These are phyloP conservation scores for Yponomeuta malinellus DNA, from an alignment of 2,888 invertebrate species.

Conservation along the genomic window DNA sequence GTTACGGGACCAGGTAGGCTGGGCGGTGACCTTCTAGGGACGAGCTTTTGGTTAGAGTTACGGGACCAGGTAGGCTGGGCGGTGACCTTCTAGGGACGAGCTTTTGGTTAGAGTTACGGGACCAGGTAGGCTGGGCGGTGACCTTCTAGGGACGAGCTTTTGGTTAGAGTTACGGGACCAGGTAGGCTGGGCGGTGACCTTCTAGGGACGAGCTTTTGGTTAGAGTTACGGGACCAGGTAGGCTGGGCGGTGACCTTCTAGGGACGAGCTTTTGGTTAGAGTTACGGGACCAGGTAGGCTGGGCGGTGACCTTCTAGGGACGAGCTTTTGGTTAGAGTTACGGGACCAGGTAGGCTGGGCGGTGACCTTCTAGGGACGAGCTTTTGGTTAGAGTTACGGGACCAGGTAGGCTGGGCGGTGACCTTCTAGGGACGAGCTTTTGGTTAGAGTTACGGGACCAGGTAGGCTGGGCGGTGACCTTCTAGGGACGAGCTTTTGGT, in stretches of 20 bases:
- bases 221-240: neutral
- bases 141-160: constrained; percentile 59
- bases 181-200: constrained; percentile 76
- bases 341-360: constrained; percentile 85
- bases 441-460: constrained; percentile 75
- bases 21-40: constrained; percentile 74
- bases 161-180: too few species aligned
- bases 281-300: constrained; percentile 80
- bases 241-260: too few species aligned
- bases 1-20: constrained; percentile 87
- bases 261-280: neutral
- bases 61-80: too few species aligned
- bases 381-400: neutral
- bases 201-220: constrained; percentile 43
- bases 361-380: constrained; percentile 65
- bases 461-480: constrained; percentile 76
- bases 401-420: too few species aligned
- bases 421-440: neutral
- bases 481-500: constrained; percentile 43
- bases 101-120: constrained; percentile 28
- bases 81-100: neutral
- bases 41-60: neutral
- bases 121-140: constrained; percentile 82
- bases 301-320: constrained; percentile 74
- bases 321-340: neutral